Evolutionary conservation across 2,797 vertebrate genomes (phyloP).

Genomic region (Silurus lanzhouensis): DNA sequence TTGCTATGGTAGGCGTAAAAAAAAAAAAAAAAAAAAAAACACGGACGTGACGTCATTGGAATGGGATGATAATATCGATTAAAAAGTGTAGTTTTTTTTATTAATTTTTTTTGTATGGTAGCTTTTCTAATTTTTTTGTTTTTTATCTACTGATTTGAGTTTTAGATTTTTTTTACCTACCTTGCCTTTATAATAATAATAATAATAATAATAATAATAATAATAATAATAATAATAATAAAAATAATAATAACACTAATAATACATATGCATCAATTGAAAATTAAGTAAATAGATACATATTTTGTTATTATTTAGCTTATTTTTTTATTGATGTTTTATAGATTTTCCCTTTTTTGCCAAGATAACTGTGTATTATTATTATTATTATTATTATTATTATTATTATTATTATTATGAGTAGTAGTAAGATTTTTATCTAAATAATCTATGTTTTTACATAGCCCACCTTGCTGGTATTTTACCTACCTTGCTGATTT

Average conservation of each 20-base stretch:
- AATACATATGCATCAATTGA: no score
- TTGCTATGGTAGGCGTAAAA: slow-evolving; percentile 61
- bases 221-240: no score
- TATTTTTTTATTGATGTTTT: no score
- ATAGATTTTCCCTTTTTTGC: no score
- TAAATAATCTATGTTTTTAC: background rate
- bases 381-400: background rate
- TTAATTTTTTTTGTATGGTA: background rate
- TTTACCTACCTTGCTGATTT: background rate
- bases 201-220: no score
- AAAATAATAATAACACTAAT: no score
- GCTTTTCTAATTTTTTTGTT: background rate
- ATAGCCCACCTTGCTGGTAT: background rate
- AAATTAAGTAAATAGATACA: no score
- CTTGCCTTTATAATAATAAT: background rate
- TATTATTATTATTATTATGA: background rate
- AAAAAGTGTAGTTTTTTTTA: no score
- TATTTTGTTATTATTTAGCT: no score
- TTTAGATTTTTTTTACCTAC: background rate
- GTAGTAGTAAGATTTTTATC: background rate
- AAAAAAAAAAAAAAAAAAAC: slow-evolving; percentile 32
- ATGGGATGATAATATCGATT: background rate
- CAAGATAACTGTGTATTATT: no score
- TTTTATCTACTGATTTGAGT: background rate
- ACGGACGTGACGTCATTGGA: background rate